Evolutionary conservation across 1,140 invertebrate species (phyloP), one percentile per base, ranked within the genome.

Genomic region (Andrena cerasifolii): DNA sequence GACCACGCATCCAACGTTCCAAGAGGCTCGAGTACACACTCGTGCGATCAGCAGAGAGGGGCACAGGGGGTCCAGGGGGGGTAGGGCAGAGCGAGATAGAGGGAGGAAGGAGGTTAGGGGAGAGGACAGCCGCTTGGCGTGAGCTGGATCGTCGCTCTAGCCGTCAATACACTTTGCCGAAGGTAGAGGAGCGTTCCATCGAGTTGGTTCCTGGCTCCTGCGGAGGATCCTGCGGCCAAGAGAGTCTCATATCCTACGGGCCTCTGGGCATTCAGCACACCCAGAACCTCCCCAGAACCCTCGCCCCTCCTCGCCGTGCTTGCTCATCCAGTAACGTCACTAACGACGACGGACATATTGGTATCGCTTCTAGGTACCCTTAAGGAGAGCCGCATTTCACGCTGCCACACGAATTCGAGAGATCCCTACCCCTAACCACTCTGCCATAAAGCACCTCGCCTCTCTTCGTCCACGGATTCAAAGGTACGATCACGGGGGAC

Each of bases 161-260:
- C 80, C 82, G 84, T 88, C 87, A 86, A 89, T 89, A 89, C 82
- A 88, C 82, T 88, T 87, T 87, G 81, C 80, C 80, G 74, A 86
- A 82, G 84, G 86, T 74, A 84, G 81, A 84, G 72, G 33, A 75
- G 62, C 75, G 86, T 87, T 87, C 84, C 86, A 82, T 79, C 86
- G 71, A 80, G 80, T 78, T 72, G 70, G 73, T 72, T 53, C 67
- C 79, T 73, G 78, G 76, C 76, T 82, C 73, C 82, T 76, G 71
- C 66, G 68, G 61, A 84, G 85, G 75, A 85, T 86, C 83, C 80
- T 83, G 84, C 77, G 84, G 83, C 73, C 74, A 70, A 71, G 49
- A 16, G 83, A 84, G 74, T 81, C 82, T 89, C 87, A 85, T 88
- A 86, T 88, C 88, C 86, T 89, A 84, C 80, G 86, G 75, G 81